phyloP scores from a whole-genome alignment of 2,113 vertebrate genomes.

The Gallinago jamesoni region DNA sequence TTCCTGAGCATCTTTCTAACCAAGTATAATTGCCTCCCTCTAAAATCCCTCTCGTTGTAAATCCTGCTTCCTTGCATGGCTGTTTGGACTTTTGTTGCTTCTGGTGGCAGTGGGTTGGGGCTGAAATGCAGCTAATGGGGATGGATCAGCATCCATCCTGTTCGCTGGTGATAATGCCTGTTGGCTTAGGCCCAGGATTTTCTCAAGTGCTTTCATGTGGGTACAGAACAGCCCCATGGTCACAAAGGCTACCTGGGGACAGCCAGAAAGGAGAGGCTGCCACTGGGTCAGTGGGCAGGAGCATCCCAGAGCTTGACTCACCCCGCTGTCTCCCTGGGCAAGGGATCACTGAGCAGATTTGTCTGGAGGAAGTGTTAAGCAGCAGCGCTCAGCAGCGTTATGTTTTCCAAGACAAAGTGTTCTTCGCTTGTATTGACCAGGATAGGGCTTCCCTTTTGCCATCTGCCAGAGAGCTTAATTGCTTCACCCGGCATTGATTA shows the following conservation, averaged over 20 bases:
- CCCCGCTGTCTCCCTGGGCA: not conserved
- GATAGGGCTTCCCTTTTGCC: not conserved
- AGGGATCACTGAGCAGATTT: not conserved
- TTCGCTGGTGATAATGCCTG: not conserved
- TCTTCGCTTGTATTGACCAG: not conserved
- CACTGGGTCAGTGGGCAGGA: not conserved
- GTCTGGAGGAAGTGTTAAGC: rapidly evolving
- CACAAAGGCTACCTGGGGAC: not conserved
- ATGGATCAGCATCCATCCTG: not conserved
- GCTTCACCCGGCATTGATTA: not conserved
- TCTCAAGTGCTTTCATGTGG: not conserved
- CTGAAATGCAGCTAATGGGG: not conserved
- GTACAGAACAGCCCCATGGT: not conserved
- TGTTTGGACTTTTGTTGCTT: not conserved
- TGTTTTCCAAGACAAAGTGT: not conserved
- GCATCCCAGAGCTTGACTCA: not conserved
- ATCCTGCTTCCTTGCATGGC: not conserved
- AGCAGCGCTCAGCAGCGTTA: not conserved
- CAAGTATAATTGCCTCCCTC: not conserved
- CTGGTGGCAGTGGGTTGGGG: not conserved
- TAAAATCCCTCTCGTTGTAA: not conserved
- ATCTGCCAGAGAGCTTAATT: not conserved
- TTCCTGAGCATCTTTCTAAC: not conserved
- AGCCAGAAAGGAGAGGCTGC: not conserved
- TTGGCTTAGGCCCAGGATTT: not conserved